phyloP scores from a whole-genome alignment of 1,140 invertebrate genomes.

The Diploscapter pachys region DNA sequence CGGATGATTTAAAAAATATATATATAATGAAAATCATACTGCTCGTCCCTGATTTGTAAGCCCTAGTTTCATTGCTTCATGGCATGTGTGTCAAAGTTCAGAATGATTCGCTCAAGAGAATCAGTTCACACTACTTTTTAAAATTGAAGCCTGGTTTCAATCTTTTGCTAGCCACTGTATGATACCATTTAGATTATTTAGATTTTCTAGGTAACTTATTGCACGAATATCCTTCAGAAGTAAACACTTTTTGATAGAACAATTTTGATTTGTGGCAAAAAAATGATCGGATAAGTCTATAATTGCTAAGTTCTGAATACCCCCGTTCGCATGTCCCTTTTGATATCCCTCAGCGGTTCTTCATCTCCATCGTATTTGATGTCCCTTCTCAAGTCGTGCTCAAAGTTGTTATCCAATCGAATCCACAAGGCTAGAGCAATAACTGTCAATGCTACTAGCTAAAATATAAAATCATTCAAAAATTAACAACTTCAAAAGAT shows the following conservation, averaged over 20 bases:
- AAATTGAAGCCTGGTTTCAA: too few relatives aligned
- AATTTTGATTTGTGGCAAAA: too few relatives aligned
- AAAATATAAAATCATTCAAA: slow-evolving; percentile 13
- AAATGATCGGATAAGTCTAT: too few relatives aligned
- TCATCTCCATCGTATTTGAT: slow-evolving; percentile 17
- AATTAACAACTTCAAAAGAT: neutral
- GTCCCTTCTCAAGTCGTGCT: slow-evolving; percentile 22
- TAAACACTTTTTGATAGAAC: too few relatives aligned
- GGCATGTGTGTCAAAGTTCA: too few relatives aligned
- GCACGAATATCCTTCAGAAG: too few relatives aligned
- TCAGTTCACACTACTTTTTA: too few relatives aligned
- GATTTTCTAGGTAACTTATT: too few relatives aligned
- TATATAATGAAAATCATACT: neutral
- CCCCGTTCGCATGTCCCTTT: slow-evolving; percentile 23
- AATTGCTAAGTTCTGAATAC: neutral
- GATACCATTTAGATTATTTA: too few relatives aligned
- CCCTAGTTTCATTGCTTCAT: too few relatives aligned
- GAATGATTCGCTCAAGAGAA: too few relatives aligned
- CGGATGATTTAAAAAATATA: neutral
- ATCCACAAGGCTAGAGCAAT: slow-evolving; percentile 31
- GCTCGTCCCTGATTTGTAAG: neutral
- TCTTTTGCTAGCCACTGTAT: too few relatives aligned
- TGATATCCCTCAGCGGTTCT: slow-evolving; percentile 19
- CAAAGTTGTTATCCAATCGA: slow-evolving; percentile 29
- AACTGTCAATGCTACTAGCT: slow-evolving; percentile 27